Base-by-base conservation (phyloP, 2,113 vertebrate genomes). In the Microcebus griseorufus region DNA sequence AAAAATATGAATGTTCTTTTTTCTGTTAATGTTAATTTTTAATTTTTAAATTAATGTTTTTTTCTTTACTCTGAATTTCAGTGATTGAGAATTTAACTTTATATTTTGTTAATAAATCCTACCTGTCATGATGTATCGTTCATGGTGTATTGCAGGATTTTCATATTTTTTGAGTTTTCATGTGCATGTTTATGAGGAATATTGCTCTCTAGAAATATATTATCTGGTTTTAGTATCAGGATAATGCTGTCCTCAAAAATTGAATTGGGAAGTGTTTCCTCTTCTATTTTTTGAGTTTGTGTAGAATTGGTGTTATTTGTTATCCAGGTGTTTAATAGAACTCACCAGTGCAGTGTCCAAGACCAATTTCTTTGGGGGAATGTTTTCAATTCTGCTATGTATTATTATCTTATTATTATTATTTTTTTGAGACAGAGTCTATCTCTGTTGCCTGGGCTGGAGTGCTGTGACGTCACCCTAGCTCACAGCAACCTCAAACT, bases 41-140 rank as follows among this genome's bases (percentile, higher is more conserved):
- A 25, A 32, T 65, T 65, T 64, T 64, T 64, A 64, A 32, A 34
- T 65, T 65, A 65, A 65, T 34, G 29, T 86, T 51, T 73, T 45
- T 45, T 95, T 29, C 39, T 73, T 55, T 29, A 17, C 55, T 22
- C 51, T 73, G 25, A 69, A 29, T 81, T 92, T 51, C 65, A 79
- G 42, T 78, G 39, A 69, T 90, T 72, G 42, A 80, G 42, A 85
- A 72, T 86, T 88, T 81, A 73, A 65, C 55, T 70, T 79, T 79
- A n/a, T 18, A 55, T 87, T 62, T 2, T 32, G 22, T 55, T 11
- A 67, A 27, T 78, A 70, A 60, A 45, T 17, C 23, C 11, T 2
- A 62, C 11, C 34, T 93, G 84, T 70, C 64, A 37, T 60, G 62
- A 75, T 73, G 55, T 89, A 58, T 29, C 14, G 23, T 70, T 70